A percentile compares a stretch with the other conserved stretches of the same genome.
Evolutionary conservation across 2,888 invertebrate genomes (phyloP).

Genomic region (Coremacera marginata): DNA sequence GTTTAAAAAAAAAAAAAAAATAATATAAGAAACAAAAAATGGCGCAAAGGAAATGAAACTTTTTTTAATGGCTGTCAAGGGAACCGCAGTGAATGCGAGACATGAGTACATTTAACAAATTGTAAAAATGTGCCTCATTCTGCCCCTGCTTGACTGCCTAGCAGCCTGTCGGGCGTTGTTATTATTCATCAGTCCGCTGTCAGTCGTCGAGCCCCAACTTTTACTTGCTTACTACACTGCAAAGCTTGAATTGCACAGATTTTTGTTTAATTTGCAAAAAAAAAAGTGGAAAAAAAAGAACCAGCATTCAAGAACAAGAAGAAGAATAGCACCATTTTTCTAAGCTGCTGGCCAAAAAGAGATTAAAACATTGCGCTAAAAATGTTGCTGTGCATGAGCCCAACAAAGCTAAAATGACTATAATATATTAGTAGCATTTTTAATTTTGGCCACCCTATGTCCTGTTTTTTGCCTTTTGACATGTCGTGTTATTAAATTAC

Average conservation of each 20-base stretch:
- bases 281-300: too few relatives aligned
- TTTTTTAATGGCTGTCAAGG: slow-evolving; percentile 22
- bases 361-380: not conserved
- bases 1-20: too few relatives aligned
- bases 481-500: slow-evolving; percentile 3
- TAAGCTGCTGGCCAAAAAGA: not conserved
- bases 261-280: too few relatives aligned
- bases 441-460: not conserved
- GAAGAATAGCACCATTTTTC: too few relatives aligned
- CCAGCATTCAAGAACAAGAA: too few relatives aligned
- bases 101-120: slow-evolving; percentile 1
- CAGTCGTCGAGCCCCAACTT: not conserved
- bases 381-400: not conserved
- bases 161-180: not conserved
- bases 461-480: not conserved
- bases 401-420: not conserved
- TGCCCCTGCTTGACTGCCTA: not conserved
- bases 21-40: not conserved
- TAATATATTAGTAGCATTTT: not conserved
- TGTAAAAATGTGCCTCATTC: not conserved
- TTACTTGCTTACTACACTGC: not conserved
- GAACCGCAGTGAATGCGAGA: not conserved
- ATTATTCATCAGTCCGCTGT: not conserved
- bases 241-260: too few relatives aligned
- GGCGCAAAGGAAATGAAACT: slow-evolving; percentile 1